Evolutionary conservation across 2,113 vertebrate species (phyloP).

Genomic region (Narcine bancroftii): DNA sequence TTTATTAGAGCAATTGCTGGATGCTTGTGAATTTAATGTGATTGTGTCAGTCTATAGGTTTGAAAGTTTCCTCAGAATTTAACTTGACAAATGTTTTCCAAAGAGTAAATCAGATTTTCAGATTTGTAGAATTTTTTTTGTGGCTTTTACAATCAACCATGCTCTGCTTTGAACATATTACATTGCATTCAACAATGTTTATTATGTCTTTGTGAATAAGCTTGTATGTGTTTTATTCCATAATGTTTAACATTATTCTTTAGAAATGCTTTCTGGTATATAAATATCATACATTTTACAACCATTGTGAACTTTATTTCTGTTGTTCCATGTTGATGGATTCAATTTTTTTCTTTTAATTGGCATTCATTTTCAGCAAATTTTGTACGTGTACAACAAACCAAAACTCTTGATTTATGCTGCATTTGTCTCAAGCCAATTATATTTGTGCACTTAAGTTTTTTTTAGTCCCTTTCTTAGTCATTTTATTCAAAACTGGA

Average conservation of each 20-base stretch:
- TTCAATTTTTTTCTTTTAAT: not conserved
- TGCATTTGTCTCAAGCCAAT: not conserved
- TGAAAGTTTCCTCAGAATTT: not conserved
- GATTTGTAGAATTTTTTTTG: not conserved
- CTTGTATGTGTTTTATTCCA: not conserved
- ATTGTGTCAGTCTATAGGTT: not conserved
- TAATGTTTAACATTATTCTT: not conserved
- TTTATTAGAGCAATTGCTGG: not conserved
- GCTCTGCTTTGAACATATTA: not conserved
- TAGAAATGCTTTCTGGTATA: not conserved
- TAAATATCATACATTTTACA: too few relatives aligned
- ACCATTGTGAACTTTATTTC: not conserved
- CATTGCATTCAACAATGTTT: too few relatives aligned
- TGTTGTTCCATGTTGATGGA: not conserved
- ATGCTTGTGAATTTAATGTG: not conserved
- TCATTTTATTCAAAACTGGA: too few relatives aligned
- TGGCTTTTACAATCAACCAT: not conserved
- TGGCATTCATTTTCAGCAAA: not conserved
- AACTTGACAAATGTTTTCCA: not conserved
- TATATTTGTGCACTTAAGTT: not conserved
- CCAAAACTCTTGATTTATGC: not conserved
- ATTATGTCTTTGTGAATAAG: too few relatives aligned
- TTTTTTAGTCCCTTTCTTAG: too few relatives aligned
- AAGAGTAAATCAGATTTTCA: not conserved
- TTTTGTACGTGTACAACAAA: not conserved